Base-by-base conservation (phyloP, 2,113 vertebrate genomes). In the Atlantisia rogersi region DNA sequence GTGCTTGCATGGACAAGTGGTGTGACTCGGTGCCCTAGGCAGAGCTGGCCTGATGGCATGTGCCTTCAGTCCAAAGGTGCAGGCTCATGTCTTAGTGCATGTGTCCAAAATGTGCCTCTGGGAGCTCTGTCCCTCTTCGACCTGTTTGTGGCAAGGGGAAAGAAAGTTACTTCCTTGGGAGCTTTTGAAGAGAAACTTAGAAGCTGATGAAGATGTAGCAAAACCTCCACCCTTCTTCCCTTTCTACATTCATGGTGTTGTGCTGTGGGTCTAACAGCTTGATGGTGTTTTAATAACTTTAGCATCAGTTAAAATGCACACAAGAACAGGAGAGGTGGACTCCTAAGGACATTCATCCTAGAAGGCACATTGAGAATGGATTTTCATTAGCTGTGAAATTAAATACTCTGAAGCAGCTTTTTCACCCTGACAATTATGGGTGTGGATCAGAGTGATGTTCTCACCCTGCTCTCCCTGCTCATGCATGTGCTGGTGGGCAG, bases 371-470 rank as follows among this genome's bases (percentile, higher is more conserved):
- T 53, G 76, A 96, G 87, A 92, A 31, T 91, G 71, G 73, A 53
- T 95, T 96, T 88, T 92, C 0, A 4, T 94, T 96, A 92, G 75
- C 86, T 90, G 63, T 73, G 87, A 93, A 90, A 92, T 95, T 88
- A 94, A 93, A 88, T 70, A n/a, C 74, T 71, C 56, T 77, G 74
- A 64, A 68, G 53, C 79, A 90, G 82, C 63, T 71, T 95, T 74
- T 90, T 95, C 91, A 82, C 69, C 26, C 48, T 85, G 71, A 68
- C 76, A 85, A 79, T 82, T 82, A 86, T 5, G 58, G 74, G 40
- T 68, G 73, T 48, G 53, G 28, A 17, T 25, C 53, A 68, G 40
- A 79, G 44, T 21, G 24, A n/a, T 65, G 65, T 75, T 82, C 19
- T 78, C 11, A 52, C 44, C 42, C 42, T 56, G 65, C 39, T n/a